Evolutionary conservation across 2,797 vertebrate species (phyloP).

Genomic region (Gobionotothen gibberifrons): DNA sequence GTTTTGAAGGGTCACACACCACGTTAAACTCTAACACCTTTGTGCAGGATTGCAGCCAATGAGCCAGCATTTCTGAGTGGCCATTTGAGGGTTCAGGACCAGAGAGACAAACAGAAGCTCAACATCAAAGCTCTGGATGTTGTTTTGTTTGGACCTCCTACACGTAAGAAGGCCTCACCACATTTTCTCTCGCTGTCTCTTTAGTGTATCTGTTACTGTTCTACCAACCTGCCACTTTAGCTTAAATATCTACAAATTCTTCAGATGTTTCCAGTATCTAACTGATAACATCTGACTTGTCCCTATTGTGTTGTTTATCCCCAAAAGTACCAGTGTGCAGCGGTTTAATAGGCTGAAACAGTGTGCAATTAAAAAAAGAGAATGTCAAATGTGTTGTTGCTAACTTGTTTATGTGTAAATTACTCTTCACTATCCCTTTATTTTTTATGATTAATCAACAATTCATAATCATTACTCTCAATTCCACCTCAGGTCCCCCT

Average conservation of each 20-base stretch:
- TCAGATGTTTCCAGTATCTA: background rate
- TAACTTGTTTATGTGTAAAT: background rate
- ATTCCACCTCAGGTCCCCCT: constrained; percentile 81
- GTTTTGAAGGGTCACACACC: background rate
- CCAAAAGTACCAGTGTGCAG: background rate
- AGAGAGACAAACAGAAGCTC: constrained; percentile 97
- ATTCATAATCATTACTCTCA: background rate
- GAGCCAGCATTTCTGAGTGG: constrained; percentile 94
- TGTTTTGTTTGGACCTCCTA: constrained; percentile 95
- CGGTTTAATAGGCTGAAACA: background rate
- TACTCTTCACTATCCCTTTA: background rate
- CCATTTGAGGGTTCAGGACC: constrained; percentile 94
- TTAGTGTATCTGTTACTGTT: background rate
- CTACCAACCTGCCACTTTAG: background rate
- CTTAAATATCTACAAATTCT: background rate
- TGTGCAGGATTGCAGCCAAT: constrained; percentile 94
- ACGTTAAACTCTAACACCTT: constrained; percentile 22
- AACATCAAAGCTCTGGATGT: constrained; percentile 98
- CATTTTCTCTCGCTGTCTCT: background rate
- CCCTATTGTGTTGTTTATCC: background rate
- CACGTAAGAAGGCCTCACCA: constrained; percentile 84
- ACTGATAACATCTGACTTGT: background rate
- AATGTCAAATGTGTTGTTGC: background rate
- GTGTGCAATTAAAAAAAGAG: background rate
- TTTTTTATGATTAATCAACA: background rate